Conservation (phyloP, 1,140 invertebrate species). For the Spodoptera frugiperda region DNA sequence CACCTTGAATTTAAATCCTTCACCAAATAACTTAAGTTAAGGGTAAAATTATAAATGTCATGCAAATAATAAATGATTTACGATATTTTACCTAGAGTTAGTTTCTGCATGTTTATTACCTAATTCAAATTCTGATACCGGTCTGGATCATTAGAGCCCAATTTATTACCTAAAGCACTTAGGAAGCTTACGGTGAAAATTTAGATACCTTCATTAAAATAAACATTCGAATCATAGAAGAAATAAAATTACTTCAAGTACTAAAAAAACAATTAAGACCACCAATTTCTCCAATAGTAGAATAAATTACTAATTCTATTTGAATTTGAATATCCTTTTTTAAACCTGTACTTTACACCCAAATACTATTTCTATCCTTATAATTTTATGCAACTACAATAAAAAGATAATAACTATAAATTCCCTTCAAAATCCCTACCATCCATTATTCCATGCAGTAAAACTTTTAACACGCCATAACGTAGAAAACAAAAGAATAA, state of each 20-base stretch:
- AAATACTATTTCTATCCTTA: no score
- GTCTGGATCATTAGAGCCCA: background rate
- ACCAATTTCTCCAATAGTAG: no score
- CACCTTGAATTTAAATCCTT: background rate
- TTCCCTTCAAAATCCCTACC: background rate
- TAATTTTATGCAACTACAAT: no score
- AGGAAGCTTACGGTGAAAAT: background rate
- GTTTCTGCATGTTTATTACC: background rate
- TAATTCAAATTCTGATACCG: conserved; percentile 31
- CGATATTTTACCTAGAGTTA: background rate
- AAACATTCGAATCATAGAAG: conserved; percentile 9
- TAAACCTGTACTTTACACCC: no score
- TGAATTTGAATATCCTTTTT: no score
- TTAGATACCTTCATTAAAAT: conserved; percentile 7
- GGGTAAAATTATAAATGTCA: conserved; percentile 1
- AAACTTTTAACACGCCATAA: conserved; percentile 5
- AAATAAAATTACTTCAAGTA: background rate
- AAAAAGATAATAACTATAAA: no score
- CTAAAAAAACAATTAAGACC: background rate
- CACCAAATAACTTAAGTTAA: background rate
- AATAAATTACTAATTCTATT: no score
- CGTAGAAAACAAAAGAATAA: conserved; percentile 14
- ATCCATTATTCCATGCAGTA: conserved; percentile 8
- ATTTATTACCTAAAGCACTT: conserved; percentile 12
- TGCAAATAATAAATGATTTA: background rate